Conservation (phyloP, 2,797 vertebrate genomes). For the Mus caroli region DNA sequence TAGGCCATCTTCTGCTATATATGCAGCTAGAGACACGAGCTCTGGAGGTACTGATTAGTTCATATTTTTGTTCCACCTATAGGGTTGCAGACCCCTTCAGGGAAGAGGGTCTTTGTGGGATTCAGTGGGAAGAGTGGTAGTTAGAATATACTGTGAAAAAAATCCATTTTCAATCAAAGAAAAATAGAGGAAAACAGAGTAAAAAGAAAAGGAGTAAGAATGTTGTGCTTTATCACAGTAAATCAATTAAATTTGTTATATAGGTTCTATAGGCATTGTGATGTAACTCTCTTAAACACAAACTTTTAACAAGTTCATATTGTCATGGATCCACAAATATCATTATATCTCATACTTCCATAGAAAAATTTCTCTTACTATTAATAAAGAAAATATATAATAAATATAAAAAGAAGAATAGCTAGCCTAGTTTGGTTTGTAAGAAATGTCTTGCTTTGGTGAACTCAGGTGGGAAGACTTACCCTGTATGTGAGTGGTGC, state of each 20-base stretch:
- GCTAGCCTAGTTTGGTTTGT: not conserved
- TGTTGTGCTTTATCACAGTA: not conserved
- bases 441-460: not conserved
- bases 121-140: not conserved
- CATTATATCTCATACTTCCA: not conserved
- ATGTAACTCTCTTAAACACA: not conserved
- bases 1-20: too few species aligned
- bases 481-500: not conserved
- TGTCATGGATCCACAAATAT: not conserved
- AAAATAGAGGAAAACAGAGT: not conserved
- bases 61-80: too few species aligned
- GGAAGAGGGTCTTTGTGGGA: too few species aligned
- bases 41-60: too few species aligned
- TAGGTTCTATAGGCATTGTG: not conserved
- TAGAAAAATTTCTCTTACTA: not conserved
- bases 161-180: not conserved
- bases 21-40: too few species aligned
- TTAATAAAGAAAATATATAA: not conserved
- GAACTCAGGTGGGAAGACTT: not conserved
- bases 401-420: not conserved
- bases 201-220: not conserved
- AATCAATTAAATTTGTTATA: not conserved
- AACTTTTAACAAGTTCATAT: not conserved
- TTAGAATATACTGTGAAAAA: not conserved
- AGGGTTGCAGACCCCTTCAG: too few species aligned